phyloP scores from a whole-genome alignment of 2,888 invertebrate genomes.

The Nemoura dubitans region DNA sequence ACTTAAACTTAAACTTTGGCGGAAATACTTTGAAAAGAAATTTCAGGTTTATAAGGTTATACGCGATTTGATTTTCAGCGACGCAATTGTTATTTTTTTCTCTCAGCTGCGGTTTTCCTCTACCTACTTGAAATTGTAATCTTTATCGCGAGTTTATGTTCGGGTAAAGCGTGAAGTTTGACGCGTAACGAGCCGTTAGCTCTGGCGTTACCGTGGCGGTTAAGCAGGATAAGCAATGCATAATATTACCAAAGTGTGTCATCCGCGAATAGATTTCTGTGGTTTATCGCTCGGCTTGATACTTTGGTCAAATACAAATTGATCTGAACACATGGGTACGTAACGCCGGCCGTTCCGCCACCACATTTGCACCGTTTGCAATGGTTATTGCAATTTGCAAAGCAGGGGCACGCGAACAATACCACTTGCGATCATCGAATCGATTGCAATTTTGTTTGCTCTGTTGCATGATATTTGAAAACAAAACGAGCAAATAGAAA shows the following conservation, averaged over 20 bases:
- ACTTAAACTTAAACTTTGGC: background rate
- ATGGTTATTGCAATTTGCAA: too few species aligned
- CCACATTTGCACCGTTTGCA: too few species aligned
- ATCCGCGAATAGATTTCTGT: background rate
- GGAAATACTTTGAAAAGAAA: background rate
- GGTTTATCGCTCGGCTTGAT: background rate
- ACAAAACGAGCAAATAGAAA: background rate
- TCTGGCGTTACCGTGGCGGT: background rate
- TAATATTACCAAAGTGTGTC: background rate
- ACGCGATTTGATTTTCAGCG: background rate
- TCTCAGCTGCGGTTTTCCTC: background rate
- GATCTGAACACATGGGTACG: background rate
- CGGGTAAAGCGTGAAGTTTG: background rate
- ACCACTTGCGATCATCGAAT: background rate
- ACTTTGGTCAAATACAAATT: slow-evolving; percentile 4
- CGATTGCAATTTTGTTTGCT: background rate
- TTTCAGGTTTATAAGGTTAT: background rate
- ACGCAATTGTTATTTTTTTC: background rate
- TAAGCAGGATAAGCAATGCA: background rate
- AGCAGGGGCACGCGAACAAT: background rate
- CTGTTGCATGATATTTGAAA: background rate
- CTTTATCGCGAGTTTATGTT: background rate
- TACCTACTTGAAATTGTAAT: background rate
- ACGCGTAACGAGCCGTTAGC: background rate
- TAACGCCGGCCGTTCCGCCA: too few species aligned